Base-by-base conservation (phyloP, 92 coral and sea anemone species). In the Porites rus region DNA sequence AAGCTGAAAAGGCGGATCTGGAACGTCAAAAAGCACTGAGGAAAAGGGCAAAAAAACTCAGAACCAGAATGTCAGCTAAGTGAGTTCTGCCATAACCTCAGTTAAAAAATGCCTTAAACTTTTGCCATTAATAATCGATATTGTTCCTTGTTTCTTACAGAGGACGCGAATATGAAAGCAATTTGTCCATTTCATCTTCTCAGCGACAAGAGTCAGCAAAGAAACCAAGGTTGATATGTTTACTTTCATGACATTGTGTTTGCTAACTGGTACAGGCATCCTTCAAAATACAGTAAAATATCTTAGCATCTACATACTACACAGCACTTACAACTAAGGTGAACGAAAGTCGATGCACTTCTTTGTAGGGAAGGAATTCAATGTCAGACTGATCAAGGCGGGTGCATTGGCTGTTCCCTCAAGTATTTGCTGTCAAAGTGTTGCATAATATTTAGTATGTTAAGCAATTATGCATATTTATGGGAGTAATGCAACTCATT, bases 21-120 rank as follows among this genome's bases (percentile, higher is more conserved):
- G 99, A 97, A 88, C 83, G 99, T 70, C 89, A 93, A 85, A 95
- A 96, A 65, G 97, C 97, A 51, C 87, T 94, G 78, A 93, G 95
- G 85, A 97, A 97, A 85, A 74, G 98, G 88, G 99, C 99, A 19
- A 97, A 95, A 81, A 97, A 97, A 72, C 93, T 97, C 3, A 84
- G 99, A 51, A 97, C 99, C 10, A 90, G 99, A 86, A 97, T 97
- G 99, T 97, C 99, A 10, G 95, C 99, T 22, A 95, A 94, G 99
- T 97, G 75, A 83, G 93, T 75, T 38, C 0, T 10, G 58, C 0
- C 11, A 56, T 51, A 50, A 2, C 54, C 0, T 51, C 61, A 56
- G 61, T 10, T 1, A 56, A 56, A 9, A 56, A 10, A 56, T 10
- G 61, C 13, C 3, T 2, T 2, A 2, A 10, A 14, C 61, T 8